Percentiles rank a stretch among this genome's conserved stretches.
Conservation (phyloP, 2,797 vertebrate genomes). For the Bradypodion pumilum region DNA sequence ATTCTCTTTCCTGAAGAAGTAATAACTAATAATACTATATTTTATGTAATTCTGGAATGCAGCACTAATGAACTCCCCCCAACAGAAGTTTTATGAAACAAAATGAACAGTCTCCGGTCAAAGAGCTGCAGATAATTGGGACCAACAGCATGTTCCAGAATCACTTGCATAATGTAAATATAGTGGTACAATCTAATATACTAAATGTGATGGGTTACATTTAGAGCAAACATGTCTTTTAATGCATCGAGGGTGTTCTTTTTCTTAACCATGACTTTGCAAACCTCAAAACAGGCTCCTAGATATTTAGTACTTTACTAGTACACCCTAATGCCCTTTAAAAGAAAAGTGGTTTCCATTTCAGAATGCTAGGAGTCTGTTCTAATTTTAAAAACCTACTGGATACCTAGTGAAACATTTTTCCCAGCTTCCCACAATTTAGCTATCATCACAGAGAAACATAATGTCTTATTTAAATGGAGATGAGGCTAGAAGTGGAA, state of each 20-base stretch:
- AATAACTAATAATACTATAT: not conserved
- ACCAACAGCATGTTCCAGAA: constrained; percentile 6
- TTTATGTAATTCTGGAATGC: constrained; percentile 12
- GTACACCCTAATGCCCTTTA: constrained; percentile 7
- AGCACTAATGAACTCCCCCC: constrained; percentile 16
- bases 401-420: constrained; percentile 13
- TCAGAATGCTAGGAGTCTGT: not conserved
- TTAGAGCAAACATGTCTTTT: constrained; percentile 1
- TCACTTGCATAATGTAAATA: not conserved
- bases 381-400: constrained; percentile 6
- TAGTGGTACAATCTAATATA: constrained; percentile 12
- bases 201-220: not conserved
- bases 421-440: constrained; percentile 3
- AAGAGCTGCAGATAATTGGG: not conserved
- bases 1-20: not conserved
- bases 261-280: constrained; percentile 22
- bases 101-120: not conserved
- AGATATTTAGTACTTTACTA: not conserved
- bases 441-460: constrained; percentile 11
- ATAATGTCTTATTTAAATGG: constrained; percentile 13
- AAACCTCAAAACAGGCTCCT: constrained; percentile 25
- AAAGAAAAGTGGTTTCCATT: not conserved
- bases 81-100: constrained; percentile 10
- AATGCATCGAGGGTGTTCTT: constrained; percentile 6
- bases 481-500: constrained; percentile 20